These are phyloP conservation scores for Pseudococcus viburni DNA, from an alignment of 2,888 invertebrate species.

Conservation along the genomic window DNA sequence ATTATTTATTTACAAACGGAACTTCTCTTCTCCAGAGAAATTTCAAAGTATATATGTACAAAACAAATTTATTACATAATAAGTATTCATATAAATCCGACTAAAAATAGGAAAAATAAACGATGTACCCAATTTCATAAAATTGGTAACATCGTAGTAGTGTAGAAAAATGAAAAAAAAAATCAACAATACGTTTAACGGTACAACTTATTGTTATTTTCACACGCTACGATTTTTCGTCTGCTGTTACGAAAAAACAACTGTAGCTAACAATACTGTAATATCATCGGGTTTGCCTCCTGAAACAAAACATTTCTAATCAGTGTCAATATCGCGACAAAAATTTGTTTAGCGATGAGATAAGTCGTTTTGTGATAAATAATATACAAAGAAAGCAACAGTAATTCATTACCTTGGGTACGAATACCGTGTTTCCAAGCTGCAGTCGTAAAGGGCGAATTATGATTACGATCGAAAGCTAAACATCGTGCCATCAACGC, in stretches of 20 bases:
- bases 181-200: not conserved
- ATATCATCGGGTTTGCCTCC: conserved; percentile 99
- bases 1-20: too few species aligned
- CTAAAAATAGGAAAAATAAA: conserved; percentile 21
- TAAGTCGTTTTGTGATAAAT: not conserved
- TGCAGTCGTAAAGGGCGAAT: conserved; percentile 95
- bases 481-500: conserved; percentile 95
- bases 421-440: conserved; percentile 94
- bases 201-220: not conserved
- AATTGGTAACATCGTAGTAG: conserved; percentile 10
- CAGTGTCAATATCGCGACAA: not conserved
- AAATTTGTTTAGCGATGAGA: conserved; percentile 33
- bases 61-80: conserved; percentile 34
- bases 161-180: conserved; percentile 24
- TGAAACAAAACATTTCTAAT: conserved; percentile 73
- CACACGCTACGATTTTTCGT: not conserved
- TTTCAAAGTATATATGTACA: not conserved
- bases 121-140: conserved; percentile 47
- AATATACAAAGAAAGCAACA: not conserved
- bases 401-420: conserved; percentile 80
- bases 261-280: conserved; percentile 95
- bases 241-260: conserved; percentile 74
- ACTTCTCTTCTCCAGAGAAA: too few species aligned
- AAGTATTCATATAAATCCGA: conserved; percentile 16
- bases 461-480: conserved; percentile 93